These are phyloP conservation scores for Megalops cyprinoides DNA, from an alignment of 2,797 vertebrate genomes.

Conservation along the genomic window DNA sequence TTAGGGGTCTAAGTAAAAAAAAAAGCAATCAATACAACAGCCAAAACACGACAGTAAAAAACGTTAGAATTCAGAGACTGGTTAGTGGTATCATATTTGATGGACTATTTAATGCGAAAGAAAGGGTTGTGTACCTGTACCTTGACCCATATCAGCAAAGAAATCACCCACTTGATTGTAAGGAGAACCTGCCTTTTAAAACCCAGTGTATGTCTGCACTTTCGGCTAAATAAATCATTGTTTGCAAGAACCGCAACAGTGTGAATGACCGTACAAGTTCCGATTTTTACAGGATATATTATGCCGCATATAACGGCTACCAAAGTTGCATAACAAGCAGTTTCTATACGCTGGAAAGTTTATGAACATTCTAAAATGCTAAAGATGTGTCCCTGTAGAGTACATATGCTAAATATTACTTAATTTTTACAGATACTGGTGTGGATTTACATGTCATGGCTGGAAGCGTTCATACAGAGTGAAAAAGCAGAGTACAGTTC, in stretches of 20 bases:
- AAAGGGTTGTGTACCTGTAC: background rate
- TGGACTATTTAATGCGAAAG: background rate
- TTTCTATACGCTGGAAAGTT: background rate
- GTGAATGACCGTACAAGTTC: too few relatives aligned
- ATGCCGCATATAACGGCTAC: background rate
- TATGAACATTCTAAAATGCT: background rate
- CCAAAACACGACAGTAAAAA: background rate
- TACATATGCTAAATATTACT: background rate
- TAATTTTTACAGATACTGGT: background rate
- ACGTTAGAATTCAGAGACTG: background rate
- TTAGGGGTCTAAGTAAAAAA: background rate
- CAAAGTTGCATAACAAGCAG: background rate
- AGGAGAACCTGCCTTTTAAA: too few relatives aligned
- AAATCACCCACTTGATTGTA: background rate
- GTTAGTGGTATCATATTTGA: background rate
- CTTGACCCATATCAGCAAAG: background rate
- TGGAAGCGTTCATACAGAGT: background rate
- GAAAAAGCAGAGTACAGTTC: background rate
- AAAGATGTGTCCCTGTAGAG: background rate
- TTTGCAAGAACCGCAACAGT: too few relatives aligned
- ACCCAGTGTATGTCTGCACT: too few relatives aligned
- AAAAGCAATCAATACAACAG: background rate
- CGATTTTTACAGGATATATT: too few relatives aligned
- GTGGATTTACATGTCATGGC: background rate
- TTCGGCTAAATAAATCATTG: too few relatives aligned